These are phyloP conservation scores for Pelecanoides urinatrix DNA, from an alignment of 2,113 vertebrate species.

Conservation along the genomic window DNA sequence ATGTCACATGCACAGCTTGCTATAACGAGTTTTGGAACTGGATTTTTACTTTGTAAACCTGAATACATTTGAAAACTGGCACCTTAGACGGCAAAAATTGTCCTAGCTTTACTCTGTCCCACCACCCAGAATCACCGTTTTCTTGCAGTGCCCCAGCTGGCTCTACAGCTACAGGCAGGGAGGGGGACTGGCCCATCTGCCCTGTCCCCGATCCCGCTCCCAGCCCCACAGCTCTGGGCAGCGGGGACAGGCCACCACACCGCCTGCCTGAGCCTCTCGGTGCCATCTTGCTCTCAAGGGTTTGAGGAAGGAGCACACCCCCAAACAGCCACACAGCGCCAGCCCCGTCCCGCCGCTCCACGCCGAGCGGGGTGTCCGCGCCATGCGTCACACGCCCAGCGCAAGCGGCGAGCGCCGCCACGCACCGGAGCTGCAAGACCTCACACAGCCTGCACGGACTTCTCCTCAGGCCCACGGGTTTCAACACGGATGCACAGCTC, in stretches of 20 bases:
- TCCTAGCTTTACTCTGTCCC: background rate
- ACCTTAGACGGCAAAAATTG: background rate
- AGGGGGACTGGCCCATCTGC: background rate
- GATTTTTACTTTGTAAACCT: background rate
- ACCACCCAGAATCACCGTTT: background rate
- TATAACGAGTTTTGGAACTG: background rate
- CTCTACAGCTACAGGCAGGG: background rate
- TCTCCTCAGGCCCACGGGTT: background rate
- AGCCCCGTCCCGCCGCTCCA: background rate
- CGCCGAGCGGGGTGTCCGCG: fast-evolving
- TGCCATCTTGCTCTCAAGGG: background rate
- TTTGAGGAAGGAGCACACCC: background rate
- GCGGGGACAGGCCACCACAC: background rate
- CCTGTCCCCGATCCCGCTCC: background rate
- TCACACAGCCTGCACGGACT: fast-evolving
- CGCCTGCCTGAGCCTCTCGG: background rate
- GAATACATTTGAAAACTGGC: background rate
- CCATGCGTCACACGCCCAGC: background rate
- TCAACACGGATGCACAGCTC: background rate
- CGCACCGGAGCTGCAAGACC: no score
- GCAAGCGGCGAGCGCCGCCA: background rate
- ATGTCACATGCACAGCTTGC: background rate
- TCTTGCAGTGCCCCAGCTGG: background rate
- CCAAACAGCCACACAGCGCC: background rate
- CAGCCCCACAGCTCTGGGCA: background rate